Conservation (phyloP, 2,113 vertebrate species). For the Haemorhous mexicanus region DNA sequence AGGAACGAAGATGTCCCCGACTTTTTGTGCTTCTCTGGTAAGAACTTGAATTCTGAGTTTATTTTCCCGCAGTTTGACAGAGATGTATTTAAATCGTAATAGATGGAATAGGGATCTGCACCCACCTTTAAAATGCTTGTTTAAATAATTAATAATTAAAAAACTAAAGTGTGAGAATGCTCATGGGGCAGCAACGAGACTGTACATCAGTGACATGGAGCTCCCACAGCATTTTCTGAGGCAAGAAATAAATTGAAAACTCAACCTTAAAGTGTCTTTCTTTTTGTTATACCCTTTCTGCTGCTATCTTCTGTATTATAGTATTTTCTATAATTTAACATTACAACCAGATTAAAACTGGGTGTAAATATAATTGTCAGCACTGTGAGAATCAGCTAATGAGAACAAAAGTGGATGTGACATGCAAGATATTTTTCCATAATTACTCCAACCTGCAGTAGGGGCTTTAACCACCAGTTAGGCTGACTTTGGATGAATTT, state of each 20-base stretch:
- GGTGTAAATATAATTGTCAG: neutral
- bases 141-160: neutral
- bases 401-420: neutral
- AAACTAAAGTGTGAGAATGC: neutral
- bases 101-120: neutral
- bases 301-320: neutral
- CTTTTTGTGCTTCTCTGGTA: neutral
- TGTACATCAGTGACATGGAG: accelerated
- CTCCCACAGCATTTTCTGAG: neutral
- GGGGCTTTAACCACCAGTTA: neutral
- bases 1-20: neutral
- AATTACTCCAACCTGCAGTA: neutral
- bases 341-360: neutral
- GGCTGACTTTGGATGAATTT: neutral
- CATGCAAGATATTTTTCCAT: accelerated
- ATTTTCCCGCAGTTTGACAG: accelerated
- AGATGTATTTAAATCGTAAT: neutral
- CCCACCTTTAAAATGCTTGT: neutral
- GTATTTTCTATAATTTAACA: neutral
- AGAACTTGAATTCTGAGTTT: neutral
- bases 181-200: neutral
- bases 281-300: neutral
- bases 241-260: neutral
- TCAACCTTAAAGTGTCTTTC: neutral
- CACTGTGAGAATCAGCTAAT: neutral